Percentiles rank a stretch among this genome's conserved stretches.
phyloP scores from a whole-genome alignment of 1,140 invertebrate genomes.

The Schlechtendalia chinensis region DNA sequence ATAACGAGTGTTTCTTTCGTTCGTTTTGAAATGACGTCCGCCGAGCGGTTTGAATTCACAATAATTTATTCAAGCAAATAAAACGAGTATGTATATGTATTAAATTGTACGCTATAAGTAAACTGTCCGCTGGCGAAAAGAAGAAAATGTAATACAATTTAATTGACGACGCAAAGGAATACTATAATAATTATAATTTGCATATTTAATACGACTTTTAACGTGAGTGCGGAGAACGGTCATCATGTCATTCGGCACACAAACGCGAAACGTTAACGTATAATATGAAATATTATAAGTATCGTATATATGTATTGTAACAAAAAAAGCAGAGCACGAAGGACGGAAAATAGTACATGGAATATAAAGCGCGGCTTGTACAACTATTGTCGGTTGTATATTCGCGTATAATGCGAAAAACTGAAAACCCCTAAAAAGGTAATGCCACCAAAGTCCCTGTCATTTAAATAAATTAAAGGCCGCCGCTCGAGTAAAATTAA shows the following conservation, averaged over 20 bases:
- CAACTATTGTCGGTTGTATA: not conserved
- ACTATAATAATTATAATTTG: constrained; percentile 13
- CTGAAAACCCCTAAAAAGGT: constrained; percentile 3
- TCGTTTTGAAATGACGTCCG: too few species aligned
- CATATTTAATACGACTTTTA: not conserved
- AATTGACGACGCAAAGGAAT: not conserved
- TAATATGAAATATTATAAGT: not conserved
- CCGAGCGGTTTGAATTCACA: too few species aligned
- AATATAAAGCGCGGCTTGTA: not conserved
- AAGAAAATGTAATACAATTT: not conserved
- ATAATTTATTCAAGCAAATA: too few species aligned
- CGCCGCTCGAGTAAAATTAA: constrained; percentile 11
- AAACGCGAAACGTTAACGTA: not conserved
- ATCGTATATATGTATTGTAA: too few species aligned
- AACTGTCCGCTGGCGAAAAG: too few species aligned
- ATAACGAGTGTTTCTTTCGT: too few species aligned
- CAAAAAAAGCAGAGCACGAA: too few species aligned
- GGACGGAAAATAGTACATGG: too few species aligned
- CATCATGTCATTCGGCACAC: not conserved
- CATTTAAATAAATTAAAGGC: constrained; percentile 37
- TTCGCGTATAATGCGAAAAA: not conserved
- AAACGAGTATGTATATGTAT: too few species aligned
- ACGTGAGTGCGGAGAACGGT: not conserved
- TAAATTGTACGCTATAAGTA: too few species aligned
- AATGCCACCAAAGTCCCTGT: constrained; percentile 17